Conservation (phyloP, 2,888 invertebrate species). For the Pollenia angustigena region DNA sequence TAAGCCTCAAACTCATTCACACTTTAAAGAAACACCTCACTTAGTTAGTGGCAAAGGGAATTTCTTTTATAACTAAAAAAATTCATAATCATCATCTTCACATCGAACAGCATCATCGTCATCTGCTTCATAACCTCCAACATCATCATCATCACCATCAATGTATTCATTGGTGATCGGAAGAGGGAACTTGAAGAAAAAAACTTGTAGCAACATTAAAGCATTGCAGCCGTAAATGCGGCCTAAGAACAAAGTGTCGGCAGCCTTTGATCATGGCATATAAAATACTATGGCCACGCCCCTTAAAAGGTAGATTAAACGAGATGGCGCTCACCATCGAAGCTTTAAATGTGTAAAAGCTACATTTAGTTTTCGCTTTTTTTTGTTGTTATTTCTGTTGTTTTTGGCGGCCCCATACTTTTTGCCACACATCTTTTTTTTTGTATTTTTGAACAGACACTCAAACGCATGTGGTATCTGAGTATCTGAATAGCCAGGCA, state of each 20-base stretch:
- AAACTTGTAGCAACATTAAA: conserved; percentile 55
- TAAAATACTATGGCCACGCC: conserved; percentile 84
- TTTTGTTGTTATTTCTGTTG: conserved; percentile 72
- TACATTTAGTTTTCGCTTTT: conserved; percentile 36
- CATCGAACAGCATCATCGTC: conserved; percentile 21
- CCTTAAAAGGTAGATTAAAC: conserved; percentile 84
- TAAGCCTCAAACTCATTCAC: conserved; percentile 62
- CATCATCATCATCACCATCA: conserved; percentile 9
- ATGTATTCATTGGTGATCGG: conserved; percentile 21
- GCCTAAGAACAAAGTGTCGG: conserved; percentile 82
- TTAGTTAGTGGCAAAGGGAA: conserved; percentile 40
- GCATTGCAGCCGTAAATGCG: conserved; percentile 75
- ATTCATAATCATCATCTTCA: conserved; percentile 21
- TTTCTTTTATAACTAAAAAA: conserved; percentile 2
- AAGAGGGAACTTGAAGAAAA: conserved; percentile 30
- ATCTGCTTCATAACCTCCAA: not conserved
- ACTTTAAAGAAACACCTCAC: conserved; percentile 61
- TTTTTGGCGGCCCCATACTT: conserved; percentile 74
- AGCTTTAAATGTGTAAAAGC: conserved; percentile 76
- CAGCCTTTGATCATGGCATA: conserved; percentile 83
- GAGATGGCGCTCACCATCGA: conserved; percentile 83
- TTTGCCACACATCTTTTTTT: conserved; percentile 48
- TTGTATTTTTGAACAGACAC: not conserved
- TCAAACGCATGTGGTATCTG: conserved; percentile 18
- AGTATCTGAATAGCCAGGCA: conserved; percentile 51